A percentile compares a stretch with the other conserved stretches of the same genome.
Evolutionary conservation across 1,140 invertebrate species (phyloP).

Genomic region (Wiebesia pumilae): DNA sequence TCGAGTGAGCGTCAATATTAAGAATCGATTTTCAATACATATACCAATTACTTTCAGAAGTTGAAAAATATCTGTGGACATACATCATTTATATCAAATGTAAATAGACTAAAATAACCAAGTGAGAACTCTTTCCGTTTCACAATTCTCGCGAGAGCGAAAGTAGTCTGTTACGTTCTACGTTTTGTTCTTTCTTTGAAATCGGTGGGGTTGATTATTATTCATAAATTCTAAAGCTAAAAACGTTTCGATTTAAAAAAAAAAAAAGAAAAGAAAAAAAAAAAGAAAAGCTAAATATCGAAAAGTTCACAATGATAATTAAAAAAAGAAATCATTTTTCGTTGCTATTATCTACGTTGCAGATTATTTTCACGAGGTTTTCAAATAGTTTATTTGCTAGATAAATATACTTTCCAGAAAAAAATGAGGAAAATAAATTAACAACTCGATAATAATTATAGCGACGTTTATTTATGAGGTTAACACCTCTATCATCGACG

Average conservation of each 20-base stretch:
- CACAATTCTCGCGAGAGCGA: background rate
- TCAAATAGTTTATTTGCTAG: background rate
- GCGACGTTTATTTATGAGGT: background rate
- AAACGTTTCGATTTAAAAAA: no score
- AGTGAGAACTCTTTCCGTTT: background rate
- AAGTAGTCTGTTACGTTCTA: background rate
- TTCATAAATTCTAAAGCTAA: no score
- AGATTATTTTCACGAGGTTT: no score
- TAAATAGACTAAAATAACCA: background rate
- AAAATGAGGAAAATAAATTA: background rate
- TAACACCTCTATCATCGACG: background rate
- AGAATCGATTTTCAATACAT: slow-evolving; percentile 40
- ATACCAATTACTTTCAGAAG: slow-evolving; percentile 47
- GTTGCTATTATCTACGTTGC: no score
- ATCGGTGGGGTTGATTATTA: background rate
- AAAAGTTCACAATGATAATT: no score
- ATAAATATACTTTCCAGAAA: background rate
- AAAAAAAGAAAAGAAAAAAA: no score
- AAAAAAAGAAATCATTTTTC: no score
- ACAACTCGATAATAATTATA: background rate
- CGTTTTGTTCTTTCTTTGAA: background rate
- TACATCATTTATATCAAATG: background rate
- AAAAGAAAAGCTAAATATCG: no score
- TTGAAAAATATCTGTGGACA: background rate
- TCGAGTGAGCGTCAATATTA: background rate